Evolutionary conservation across 2,888 invertebrate genomes (phyloP).

Genomic region (Luperina nickerlii): DNA sequence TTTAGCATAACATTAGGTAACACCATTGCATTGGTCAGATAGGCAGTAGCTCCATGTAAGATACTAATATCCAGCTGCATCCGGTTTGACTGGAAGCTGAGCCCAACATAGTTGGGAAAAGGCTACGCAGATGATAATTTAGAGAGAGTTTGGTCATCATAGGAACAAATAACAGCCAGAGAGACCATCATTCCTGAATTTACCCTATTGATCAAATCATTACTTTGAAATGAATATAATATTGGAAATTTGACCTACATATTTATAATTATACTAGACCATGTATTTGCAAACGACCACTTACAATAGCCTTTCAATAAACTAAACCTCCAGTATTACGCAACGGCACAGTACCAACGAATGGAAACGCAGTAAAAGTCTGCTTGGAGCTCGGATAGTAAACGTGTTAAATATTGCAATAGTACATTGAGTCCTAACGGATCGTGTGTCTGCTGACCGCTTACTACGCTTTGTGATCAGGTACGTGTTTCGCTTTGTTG

Average conservation of each 20-base stretch:
- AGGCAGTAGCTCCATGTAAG: no score
- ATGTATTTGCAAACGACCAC: background rate
- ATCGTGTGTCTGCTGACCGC: slow-evolving; percentile 47
- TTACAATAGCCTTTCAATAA: slow-evolving; percentile 15
- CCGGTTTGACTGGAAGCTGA: no score
- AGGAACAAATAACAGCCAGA: background rate
- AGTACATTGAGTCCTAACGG: slow-evolving; percentile 57
- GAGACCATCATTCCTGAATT: background rate
- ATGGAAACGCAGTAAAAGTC: slow-evolving; percentile 27
- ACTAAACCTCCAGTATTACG: slow-evolving; percentile 17
- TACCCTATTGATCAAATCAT: background rate
- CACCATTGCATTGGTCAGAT: background rate
- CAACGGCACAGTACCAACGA: slow-evolving; percentile 16
- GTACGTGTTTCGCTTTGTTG: slow-evolving; percentile 26
- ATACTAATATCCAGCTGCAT: no score
- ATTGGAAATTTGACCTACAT: slow-evolving; percentile 9
- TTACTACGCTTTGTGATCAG: slow-evolving; percentile 46
- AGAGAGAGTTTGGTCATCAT: background rate
- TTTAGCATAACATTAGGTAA: slow-evolving; percentile 40
- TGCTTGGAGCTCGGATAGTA: slow-evolving; percentile 6
- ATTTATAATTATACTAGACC: background rate
- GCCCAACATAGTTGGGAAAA: no score
- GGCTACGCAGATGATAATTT: background rate
- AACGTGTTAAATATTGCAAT: slow-evolving; percentile 54
- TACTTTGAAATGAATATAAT: background rate